Evolutionary conservation across 2,888 invertebrate genomes (phyloP), one percentile per base, ranked within the genome.

Genomic region (Cheilosia urbana): DNA sequence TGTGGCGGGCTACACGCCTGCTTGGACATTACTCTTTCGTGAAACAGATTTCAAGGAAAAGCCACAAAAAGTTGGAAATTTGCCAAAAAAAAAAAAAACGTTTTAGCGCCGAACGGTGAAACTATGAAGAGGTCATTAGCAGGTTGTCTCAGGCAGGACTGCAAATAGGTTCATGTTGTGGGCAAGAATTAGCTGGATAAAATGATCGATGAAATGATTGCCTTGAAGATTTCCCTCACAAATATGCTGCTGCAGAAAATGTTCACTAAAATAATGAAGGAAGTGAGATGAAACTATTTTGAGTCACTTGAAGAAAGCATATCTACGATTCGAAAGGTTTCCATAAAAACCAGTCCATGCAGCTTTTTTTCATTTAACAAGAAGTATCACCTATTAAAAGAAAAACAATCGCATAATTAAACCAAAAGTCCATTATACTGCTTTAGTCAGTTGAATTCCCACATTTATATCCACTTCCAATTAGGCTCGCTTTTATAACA

Each of bases 401-500:
- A n/a, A 5, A 45, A 13, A 37, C 13, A 37, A 37, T 11, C 37
- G 11, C 13, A 6, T 45, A 17, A 17, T n/a, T 17, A 30, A 30
- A 17, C 45, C 45, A 45, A 45, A 47, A 47, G 17, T 47, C 19
- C 19, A 17, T 17, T 42, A 7, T 0, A 37, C 13, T 13, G 4
- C 13, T 4, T 3, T 34, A 34, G 34, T 11, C 37, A 13, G 13
- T 13, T 37, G 37, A 37, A 13, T 65, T 62, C 53, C 53, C 34
- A 42, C 42, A 72, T 66, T 58, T 80, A 75, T 81, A 76, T 76
- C 76, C 63, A 76, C 69, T 81, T 65, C 81, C 81, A 81, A 81
- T 81, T 76, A 81, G 68, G 40, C 21, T 58, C 47, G 47, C 55
- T 42, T 47, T 17, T 45, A 13, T 9, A 7, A 55, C 6, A 53